Evolutionary conservation across 2,113 vertebrate genomes (phyloP).

Genomic region (Pterocles gutturalis): DNA sequence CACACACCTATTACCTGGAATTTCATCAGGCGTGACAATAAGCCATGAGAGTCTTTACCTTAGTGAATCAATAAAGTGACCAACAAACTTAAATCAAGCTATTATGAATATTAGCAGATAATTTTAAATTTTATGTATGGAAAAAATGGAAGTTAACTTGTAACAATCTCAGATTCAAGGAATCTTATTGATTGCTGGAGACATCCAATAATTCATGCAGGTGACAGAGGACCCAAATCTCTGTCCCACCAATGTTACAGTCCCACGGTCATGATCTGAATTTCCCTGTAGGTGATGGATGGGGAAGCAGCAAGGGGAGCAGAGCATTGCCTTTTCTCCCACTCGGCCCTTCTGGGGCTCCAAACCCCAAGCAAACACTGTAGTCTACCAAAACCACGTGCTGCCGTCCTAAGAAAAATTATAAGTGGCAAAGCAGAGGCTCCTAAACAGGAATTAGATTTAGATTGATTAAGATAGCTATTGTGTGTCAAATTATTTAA

Average conservation of each 20-base stretch:
- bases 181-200: not conserved
- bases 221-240: not conserved
- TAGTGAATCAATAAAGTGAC: not conserved
- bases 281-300: not conserved
- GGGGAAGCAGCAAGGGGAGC: not conserved
- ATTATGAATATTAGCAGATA: not conserved
- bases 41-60: not conserved
- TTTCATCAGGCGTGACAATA: not conserved
- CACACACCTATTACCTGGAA: not conserved
- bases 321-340: not conserved
- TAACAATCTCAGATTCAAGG: not conserved
- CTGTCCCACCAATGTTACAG: not conserved
- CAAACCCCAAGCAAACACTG: not conserved
- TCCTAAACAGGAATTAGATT: slow-evolving; percentile 23
- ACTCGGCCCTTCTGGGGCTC: not conserved
- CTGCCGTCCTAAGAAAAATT: not conserved
- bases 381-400: not conserved
- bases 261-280: not conserved
- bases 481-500: slow-evolving; percentile 18
- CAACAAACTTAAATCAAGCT: not conserved
- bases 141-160: not conserved
- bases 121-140: not conserved
- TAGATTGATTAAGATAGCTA: slow-evolving; percentile 38
- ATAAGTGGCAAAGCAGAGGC: not conserved
- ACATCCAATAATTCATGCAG: not conserved